phyloP scores from a whole-genome alignment of 1,140 invertebrate genomes.

The Paraescarpia echinospica region DNA sequence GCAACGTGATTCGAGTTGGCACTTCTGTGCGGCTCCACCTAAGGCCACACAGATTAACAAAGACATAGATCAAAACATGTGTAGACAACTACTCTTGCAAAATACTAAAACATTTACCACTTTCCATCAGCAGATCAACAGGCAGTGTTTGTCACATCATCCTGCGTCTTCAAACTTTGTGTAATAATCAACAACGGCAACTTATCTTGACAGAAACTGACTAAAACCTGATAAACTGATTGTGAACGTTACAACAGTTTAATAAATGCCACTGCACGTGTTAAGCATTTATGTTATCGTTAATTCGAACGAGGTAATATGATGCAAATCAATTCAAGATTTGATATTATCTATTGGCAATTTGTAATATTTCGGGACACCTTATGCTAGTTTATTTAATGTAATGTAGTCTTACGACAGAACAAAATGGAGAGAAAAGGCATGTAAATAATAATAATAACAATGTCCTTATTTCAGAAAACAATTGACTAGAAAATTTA shows the following conservation, averaged over 20 bases:
- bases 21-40: constrained; percentile 38
- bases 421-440: too few relatives aligned
- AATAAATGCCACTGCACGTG: not conserved
- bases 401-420: not conserved
- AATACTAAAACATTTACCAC: not conserved
- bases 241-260: too few relatives aligned
- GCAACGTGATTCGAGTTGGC: constrained; percentile 34
- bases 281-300: not conserved
- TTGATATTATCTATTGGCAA: not conserved
- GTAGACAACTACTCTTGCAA: not conserved
- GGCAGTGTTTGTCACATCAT: too few relatives aligned
- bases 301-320: not conserved
- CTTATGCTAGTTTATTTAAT: not conserved
- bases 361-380: not conserved
- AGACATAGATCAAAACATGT: not conserved
- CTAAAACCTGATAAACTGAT: too few relatives aligned
- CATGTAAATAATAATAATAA: too few relatives aligned
- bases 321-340: not conserved
- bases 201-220: too few relatives aligned
- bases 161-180: too few relatives aligned
- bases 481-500: too few relatives aligned
- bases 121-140: too few relatives aligned
- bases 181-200: too few relatives aligned
- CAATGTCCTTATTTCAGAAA: too few relatives aligned
- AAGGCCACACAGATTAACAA: not conserved